Evolutionary conservation across 2,113 vertebrate genomes (phyloP), one percentile per base, ranked within the genome.

Genomic region (Eurypyga helias): DNA sequence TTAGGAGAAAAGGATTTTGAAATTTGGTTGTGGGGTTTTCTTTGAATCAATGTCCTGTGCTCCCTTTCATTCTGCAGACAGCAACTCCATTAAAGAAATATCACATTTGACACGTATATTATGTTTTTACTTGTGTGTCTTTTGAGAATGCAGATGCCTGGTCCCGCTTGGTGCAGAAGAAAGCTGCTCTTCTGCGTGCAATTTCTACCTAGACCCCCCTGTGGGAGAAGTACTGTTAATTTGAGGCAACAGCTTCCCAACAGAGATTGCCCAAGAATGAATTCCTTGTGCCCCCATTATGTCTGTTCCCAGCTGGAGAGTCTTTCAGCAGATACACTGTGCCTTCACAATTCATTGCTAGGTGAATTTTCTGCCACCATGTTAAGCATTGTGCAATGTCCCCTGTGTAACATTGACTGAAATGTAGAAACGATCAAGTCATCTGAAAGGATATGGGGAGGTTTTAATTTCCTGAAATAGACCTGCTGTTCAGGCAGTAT

Each of bases 401-500:
- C 95, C 94, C 94, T 96, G 94, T 95, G 95, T 97, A 96, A 95
- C 97, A 97, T 93, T 96, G 96, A 97, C 77, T 95, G 94, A 95
- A 93, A 95, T 87, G 94, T 87, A 94, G 92, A 93, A 96, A 97
- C 34, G 9, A 95, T 96, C 95, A 95, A 97, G 96, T 93, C 72
- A 96, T 96, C 94, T 96, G 94, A 97, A 96, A 95, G 95, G 94
- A 94, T 96, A 97, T 77, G 52, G 93, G 89, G 90, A 95, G 87
- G 92, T 93, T 96, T 96, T 97, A 95, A 95, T 97, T 95, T 95
- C 95, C 96, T 96, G 96, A 97, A 96, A 95, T 96, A 97, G 95
- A 95, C 92, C 94, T 97, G 96, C 96, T 97, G 95, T 97, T 97
- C 95, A 96, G 91, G 90, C 96, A 93, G 90, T 96, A 95, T 93